Evolutionary conservation across 1,140 invertebrate species (phyloP), one percentile per base, ranked within the genome.

Genomic region (Phortica variegata): DNA sequence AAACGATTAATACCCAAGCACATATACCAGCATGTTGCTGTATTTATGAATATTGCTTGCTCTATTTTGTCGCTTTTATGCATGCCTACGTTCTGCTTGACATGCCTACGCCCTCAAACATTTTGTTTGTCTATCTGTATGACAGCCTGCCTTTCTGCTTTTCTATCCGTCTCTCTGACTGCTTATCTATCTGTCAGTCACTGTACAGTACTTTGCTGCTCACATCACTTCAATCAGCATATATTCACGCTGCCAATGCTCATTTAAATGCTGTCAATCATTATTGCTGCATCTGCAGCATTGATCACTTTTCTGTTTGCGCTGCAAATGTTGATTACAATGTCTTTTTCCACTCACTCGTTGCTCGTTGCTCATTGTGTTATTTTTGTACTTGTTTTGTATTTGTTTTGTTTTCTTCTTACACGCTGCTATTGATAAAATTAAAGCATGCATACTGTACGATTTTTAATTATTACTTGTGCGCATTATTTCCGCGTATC

Each of bases 401-500:
- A 6, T 26, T 26, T 26, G 5, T 26, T 26, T 26, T 26, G 23
- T 10, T 26, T 26, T 5, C 23, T 10, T 26, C 23, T n/a, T n/a
- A n/a, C n/a, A n/a, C n/a, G n/a, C n/a, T n/a, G n/a, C n/a, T n/a
- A n/a, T 26, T 26, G 5, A 26, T 10, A 26, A 26, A 26, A 26
- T 10, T 6, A 26, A 26, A 26, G 5, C 5, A 6, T 26, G 10
- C 23, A 26, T 10, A 26, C n/a, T 26, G 23, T 43, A 29, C 29
- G 41, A 26, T 44, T 68, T 68, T 68, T 68, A 68, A 68, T 68
- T 68, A 68, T 68, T 63, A 68, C 63, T 68, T 52, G 45, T 47
- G 19, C 19, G 3, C 8, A 9, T 36, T 13, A 18, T 23, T 7
- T 18, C 26, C 21, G 23, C 10, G 10, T 18, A n/a, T 52, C 32